phyloP scores from a whole-genome alignment of 2,797 vertebrate genomes.

The Cacajao melanocephalus region DNA sequence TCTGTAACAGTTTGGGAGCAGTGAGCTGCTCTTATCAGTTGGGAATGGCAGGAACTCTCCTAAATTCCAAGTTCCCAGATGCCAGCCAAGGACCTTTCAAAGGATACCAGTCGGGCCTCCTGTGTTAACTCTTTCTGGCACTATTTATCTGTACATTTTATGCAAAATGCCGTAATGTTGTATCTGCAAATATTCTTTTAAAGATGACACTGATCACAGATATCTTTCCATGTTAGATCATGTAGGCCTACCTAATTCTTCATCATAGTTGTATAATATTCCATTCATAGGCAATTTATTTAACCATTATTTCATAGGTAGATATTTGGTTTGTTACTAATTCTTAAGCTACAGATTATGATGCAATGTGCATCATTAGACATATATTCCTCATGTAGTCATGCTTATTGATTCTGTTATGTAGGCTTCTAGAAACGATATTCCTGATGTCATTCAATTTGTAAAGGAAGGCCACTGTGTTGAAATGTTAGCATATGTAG shows the following conservation, averaged over 20 bases:
- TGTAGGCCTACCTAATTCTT: not conserved
- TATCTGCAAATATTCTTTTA: not conserved
- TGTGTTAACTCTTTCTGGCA: not conserved
- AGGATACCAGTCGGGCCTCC: not conserved
- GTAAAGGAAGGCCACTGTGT: not conserved
- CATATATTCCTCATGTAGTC: not conserved
- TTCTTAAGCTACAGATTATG: not conserved
- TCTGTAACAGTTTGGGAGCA: not conserved
- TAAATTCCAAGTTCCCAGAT: not conserved
- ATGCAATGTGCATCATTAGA: not conserved
- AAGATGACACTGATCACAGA: not conserved
- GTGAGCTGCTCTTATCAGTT: not conserved
- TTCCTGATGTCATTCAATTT: not conserved
- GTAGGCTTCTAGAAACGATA: conserved; percentile 1
- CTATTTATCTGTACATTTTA: not conserved
- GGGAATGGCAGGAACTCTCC: not conserved
- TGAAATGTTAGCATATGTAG: not conserved
- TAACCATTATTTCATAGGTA: not conserved
- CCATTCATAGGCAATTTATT: not conserved
- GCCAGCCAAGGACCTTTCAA: not conserved
- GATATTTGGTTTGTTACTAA: not conserved
- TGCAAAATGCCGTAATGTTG: not conserved
- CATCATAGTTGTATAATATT: not conserved
- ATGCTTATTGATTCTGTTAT: not conserved
- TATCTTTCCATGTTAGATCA: not conserved